These are phyloP conservation scores for Pocillopora verrucosa DNA, from an alignment of 64 coral and sea anemone species.

Conservation along the genomic window DNA sequence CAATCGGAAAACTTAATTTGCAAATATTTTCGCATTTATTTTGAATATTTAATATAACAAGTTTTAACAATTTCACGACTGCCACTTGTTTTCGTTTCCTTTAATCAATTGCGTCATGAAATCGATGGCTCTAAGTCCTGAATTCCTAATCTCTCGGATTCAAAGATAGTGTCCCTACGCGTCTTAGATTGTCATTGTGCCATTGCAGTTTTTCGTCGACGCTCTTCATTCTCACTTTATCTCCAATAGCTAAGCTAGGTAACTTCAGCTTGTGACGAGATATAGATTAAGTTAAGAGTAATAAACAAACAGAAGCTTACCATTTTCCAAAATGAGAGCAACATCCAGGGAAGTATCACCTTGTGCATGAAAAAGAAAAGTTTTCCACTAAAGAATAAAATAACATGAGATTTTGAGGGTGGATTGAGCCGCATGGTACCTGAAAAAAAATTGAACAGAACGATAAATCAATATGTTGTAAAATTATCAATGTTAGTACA, in stretches of 20 bases:
- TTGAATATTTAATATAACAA: not conserved
- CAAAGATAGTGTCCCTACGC: too few species aligned
- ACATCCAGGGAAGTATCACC: constrained; percentile 45
- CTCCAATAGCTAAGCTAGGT: not conserved
- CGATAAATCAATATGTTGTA: too few species aligned
- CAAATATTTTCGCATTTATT: too few species aligned
- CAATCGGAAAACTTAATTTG: too few species aligned
- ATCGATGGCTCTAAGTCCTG: too few species aligned
- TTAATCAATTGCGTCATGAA: too few species aligned
- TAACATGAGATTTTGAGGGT: constrained; percentile 49
- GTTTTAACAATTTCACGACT: not conserved
- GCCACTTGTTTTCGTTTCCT: too few species aligned
- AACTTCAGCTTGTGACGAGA: not conserved
- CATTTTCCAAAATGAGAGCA: constrained; percentile 67
- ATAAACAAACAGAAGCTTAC: constrained; percentile 40
- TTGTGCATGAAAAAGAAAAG: constrained; percentile 51
- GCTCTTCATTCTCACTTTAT: not conserved
- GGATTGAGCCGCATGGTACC: constrained; percentile 58
- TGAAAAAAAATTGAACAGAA: not conserved
- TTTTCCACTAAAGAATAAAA: constrained; percentile 69
- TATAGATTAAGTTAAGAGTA: not conserved
- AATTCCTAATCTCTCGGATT: too few species aligned
- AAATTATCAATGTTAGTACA: too few species aligned
- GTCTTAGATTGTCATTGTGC: too few species aligned
- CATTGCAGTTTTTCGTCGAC: too few species aligned